phyloP scores from a whole-genome alignment of 2,888 invertebrate genomes.

The Brachynemurus nebulosus region DNA sequence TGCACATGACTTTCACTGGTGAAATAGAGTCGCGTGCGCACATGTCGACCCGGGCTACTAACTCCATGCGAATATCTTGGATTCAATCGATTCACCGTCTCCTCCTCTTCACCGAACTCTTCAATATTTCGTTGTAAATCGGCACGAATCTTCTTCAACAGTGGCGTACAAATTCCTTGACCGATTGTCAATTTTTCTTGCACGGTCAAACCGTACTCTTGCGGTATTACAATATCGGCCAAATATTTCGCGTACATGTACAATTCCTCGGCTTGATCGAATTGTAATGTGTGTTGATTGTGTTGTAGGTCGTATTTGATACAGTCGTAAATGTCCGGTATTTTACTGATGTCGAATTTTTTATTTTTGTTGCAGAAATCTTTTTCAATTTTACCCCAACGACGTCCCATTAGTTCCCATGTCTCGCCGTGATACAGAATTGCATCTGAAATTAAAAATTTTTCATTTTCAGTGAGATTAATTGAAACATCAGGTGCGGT shows the following conservation, averaged over 20 bases:
- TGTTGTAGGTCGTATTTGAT: conserved; percentile 98
- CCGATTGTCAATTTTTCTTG: conserved; percentile 94
- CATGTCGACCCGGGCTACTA: conserved; percentile 94
- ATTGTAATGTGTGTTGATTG: conserved; percentile 90
- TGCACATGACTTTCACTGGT: conserved; percentile 99
- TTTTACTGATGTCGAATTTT: conserved; percentile 93
- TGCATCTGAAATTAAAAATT: conserved; percentile 69
- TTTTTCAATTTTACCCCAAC: conserved; percentile 97
- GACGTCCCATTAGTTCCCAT: conserved; percentile 94
- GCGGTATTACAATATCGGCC: conserved; percentile 98
- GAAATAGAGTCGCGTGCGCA: conserved; percentile 96
- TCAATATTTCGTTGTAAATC: conserved; percentile 90
- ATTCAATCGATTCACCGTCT: conserved; percentile 90
- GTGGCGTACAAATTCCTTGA: conserved; percentile 92
- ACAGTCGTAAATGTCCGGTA: conserved; percentile 98
- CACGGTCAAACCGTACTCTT: conserved; percentile 92
- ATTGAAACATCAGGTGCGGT: too few species aligned
- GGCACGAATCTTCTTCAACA: conserved; percentile 87
- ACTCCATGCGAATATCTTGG: conserved; percentile 97
- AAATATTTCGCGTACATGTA: conserved; percentile 94
- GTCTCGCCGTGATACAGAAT: conserved; percentile 96
- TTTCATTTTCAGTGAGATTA: too few species aligned
- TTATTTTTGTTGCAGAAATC: conserved; percentile 92
- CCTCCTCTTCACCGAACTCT: conserved; percentile 59
- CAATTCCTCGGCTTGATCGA: conserved; percentile 80